Conservation (phyloP, 2,888 invertebrate species). For the Sphaerophoria taeniata region DNA sequence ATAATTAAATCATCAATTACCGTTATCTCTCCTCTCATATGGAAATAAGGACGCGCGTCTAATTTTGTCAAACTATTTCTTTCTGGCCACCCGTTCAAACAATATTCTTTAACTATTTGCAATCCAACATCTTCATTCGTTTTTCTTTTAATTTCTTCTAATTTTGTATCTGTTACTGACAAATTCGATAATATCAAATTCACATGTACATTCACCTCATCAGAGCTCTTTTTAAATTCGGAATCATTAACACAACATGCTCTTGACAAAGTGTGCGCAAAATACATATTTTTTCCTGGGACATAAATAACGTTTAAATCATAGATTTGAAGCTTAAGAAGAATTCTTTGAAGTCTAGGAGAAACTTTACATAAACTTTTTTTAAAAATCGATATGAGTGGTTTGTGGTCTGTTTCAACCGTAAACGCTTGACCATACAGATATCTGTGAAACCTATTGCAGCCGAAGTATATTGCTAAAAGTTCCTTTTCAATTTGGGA, state of each 20-base stretch:
- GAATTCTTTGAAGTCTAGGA: constrained; percentile 35
- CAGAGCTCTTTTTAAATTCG: constrained; percentile 15
- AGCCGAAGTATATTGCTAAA: constrained; percentile 20
- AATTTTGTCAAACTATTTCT: constrained; percentile 24
- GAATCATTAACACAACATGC: constrained; percentile 36
- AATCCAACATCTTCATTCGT: constrained; percentile 14
- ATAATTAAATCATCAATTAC: constrained; percentile 6
- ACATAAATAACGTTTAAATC: constrained; percentile 20
- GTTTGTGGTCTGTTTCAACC: constrained; percentile 37
- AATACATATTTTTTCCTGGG: constrained; percentile 35
- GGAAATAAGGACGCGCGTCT: constrained; percentile 6
- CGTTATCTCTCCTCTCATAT: constrained; percentile 19
- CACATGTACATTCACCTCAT: constrained; percentile 26
- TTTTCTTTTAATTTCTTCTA: too few relatives aligned
- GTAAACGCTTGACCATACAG: constrained; percentile 23
- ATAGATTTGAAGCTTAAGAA: constrained; percentile 31
- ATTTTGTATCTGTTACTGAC: too few relatives aligned
- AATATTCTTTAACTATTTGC: constrained; percentile 28
- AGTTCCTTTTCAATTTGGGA: constrained; percentile 76
- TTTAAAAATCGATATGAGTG: constrained; percentile 23
- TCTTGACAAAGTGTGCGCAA: constrained; percentile 42
- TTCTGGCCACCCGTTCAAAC: constrained; percentile 30
- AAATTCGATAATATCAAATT: constrained; percentile 28
- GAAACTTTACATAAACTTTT: constrained; percentile 18
- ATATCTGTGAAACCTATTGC: constrained; percentile 34